Base-by-base conservation (phyloP, 2,797 vertebrate species). In the Periparus ater region DNA sequence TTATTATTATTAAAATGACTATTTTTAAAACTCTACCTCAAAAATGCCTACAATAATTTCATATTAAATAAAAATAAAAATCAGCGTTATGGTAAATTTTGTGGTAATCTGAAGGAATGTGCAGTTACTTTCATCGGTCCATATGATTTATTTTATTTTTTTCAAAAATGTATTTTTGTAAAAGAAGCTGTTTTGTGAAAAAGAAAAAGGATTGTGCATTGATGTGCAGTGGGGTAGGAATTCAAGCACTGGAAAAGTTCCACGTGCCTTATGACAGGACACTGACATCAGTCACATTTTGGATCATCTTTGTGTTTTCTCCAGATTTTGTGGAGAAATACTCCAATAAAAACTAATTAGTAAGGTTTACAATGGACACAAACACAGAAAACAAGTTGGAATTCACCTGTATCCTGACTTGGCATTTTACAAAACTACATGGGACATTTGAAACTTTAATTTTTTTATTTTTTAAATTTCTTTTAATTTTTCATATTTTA, bases 91-190 rank as follows among this genome's bases (percentile, higher is more conserved):
- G 22, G 10, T 21, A 61, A 4, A 9, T 54, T 73, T 89, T 77
- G 12, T 15, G 16, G 36, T 51, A 74, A 62, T 40, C 10, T 16
- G 34, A 73, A 77, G 25, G 19, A 45, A n/a, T 0, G 0, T 17
- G 12, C 13, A 36, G 15, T 50, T 70, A 13, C 13, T 87, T 47
- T 61, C 7, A 25, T 50, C 32, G 13, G 32, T 48, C 50, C 18
- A 8, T 54, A 7, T 17, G 7, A 7, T 48, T 21, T 42, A 42
- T 42, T 42, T 30, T 71, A 9, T 7, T 10, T 44, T 90, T 7
- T 36, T 6, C 47, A 27, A 12, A 53, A 63, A 60, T 36, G 20
- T 17, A 6, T 76, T 76, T 83, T 53, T 57, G 17, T 36, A 44
- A 88, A 85, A 53, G 7, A 68, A 54, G 1, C 2, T 50, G 5